Evolutionary conservation across 2,888 invertebrate species (phyloP), one percentile per base, ranked within the genome.

Genomic region (Adelphocoris suturalis): DNA sequence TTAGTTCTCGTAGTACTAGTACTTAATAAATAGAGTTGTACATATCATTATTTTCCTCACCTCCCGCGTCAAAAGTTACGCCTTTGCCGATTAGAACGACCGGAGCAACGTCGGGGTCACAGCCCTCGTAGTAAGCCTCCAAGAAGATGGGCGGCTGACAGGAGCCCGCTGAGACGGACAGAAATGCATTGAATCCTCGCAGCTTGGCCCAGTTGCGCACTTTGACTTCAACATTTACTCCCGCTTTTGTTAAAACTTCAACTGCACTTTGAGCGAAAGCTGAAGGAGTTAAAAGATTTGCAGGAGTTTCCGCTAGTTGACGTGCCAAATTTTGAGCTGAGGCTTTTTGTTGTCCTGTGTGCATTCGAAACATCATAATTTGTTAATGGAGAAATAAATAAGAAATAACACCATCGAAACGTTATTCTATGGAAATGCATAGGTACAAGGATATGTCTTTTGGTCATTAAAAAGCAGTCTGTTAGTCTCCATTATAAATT

Each of bases 271-370:
- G 95, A 0, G 97, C 96, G 93, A 97, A 97, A 5, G 95, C 94
- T 0, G 96, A 96, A 0, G 97, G 97, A 3, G 97, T 97, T 93
- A 97, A 94, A 89, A 95, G 92, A 93, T 97, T 97, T 0, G 97
- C 95, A 0, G 97, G 97, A 92, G 96, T 95, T 93, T 97, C 97
- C 94, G 96, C 97, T 14, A 97, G 93, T 91, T 95, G 95, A 9
- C 97, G 94, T 0, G 97, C 96, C 89, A 97, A 94, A 93, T 97
- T 97, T 93, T 98, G 97, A 0, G 96, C 96, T 90, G 96, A 96
- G 0, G 96, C 97, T 92, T 97, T 95, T 89, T 95, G 94, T 52
- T 95, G 92, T 0, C 97, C 97, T 90, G 84, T 23, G 78, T 55
- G 28, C 27, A 86, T 2, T 9, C 23, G 37, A 37, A 37, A 37